Evolutionary conservation across 2,797 vertebrate genomes (phyloP).

Genomic region (Sus cebifrons): DNA sequence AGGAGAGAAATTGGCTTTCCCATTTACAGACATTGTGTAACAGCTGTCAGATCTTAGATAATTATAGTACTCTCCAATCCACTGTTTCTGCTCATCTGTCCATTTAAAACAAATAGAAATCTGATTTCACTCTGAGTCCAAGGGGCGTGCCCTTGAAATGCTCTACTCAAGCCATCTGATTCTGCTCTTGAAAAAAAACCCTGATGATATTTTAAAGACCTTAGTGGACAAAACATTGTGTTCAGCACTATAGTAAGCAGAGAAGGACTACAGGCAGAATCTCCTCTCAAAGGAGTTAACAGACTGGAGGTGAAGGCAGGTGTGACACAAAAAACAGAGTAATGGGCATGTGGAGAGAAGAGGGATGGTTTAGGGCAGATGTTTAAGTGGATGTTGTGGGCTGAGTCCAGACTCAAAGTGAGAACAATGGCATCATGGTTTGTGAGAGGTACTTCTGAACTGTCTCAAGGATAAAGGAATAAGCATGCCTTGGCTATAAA

Average conservation of each 20-base stretch:
- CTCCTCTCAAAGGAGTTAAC: neutral
- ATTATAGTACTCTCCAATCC: neutral
- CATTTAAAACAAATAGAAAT: conserved; percentile 34
- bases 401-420: neutral
- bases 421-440: neutral
- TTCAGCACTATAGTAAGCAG: neutral
- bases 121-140: neutral
- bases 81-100: neutral
- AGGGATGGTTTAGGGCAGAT: neutral
- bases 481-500: neutral
- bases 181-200: neutral
- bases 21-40: neutral
- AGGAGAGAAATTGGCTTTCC: neutral
- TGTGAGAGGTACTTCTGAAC: conserved; percentile 9
- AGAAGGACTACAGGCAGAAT: neutral
- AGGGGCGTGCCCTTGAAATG: neutral
- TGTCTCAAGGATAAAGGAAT: neutral
- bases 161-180: neutral
- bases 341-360: neutral
- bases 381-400: neutral
- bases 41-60: neutral
- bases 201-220: neutral
- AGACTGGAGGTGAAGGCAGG: neutral
- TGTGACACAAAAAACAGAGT: neutral
- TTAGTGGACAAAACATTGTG: neutral